These are phyloP conservation scores for Nannospalax galili DNA, from an alignment of 2,113 vertebrate species.

Conservation along the genomic window DNA sequence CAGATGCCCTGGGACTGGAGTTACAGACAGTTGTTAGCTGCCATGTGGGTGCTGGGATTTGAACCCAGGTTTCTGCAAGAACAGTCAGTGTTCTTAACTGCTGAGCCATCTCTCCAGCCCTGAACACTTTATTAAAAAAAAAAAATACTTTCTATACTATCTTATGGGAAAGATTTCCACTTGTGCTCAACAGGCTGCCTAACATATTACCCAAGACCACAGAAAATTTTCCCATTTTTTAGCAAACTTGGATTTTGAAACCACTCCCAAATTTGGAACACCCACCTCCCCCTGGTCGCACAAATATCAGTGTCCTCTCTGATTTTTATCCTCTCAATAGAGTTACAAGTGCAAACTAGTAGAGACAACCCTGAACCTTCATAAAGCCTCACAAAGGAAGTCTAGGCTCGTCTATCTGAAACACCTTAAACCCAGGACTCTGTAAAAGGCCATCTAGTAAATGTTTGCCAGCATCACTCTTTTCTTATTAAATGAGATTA, in stretches of 20 bases:
- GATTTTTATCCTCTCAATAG: not conserved
- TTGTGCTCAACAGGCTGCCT: not conserved
- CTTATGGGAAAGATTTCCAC: not conserved
- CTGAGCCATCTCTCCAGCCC: too few relatives aligned
- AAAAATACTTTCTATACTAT: not conserved
- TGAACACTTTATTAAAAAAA: too few relatives aligned
- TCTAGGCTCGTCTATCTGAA: not conserved
- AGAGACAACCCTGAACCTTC: not conserved
- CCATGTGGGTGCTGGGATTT: too few relatives aligned
- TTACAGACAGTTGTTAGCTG: too few relatives aligned
- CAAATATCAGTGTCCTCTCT: not conserved
- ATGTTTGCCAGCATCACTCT: not conserved
- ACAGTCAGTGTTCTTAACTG: too few relatives aligned
- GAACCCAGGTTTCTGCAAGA: too few relatives aligned
- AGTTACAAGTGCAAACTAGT: not conserved
- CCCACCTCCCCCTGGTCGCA: not conserved
- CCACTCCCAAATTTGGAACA: not conserved
- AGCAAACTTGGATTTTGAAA: not conserved
- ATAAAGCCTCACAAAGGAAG: not conserved
- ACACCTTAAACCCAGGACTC: not conserved
- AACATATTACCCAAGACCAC: constrained; percentile 15
- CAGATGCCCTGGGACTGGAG: too few relatives aligned
- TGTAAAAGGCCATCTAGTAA: not conserved
- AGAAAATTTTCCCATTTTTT: not conserved
- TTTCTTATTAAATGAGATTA: not conserved